These are phyloP conservation scores for Altica lythri DNA, from an alignment of 2,888 invertebrate genomes.

Conservation along the genomic window DNA sequence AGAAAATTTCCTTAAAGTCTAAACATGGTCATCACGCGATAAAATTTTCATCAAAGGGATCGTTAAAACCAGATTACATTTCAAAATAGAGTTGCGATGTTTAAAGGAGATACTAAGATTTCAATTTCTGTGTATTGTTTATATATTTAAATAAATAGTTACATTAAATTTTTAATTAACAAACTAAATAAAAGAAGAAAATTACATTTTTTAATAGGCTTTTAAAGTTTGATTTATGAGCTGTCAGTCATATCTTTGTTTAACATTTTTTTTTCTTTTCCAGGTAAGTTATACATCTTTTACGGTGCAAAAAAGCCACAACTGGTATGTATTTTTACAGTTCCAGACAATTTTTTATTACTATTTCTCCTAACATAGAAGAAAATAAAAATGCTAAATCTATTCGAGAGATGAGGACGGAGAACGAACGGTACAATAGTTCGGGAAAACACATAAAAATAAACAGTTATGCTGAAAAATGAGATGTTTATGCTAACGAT, in stretches of 20 bases:
- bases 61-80: slow-evolving; percentile 15
- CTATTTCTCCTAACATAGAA: slow-evolving; percentile 1
- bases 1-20: slow-evolving; percentile 29
- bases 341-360: neutral
- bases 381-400: slow-evolving; percentile 39
- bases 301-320: neutral
- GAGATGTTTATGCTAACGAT: slow-evolving; percentile 37
- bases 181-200: too few species aligned
- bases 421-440: slow-evolving; percentile 33
- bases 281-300: slow-evolving; percentile 9
- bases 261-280: slow-evolving; percentile 6
- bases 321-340: slow-evolving; percentile 13
- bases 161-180: too few species aligned
- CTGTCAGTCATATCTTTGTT: neutral
- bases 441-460: slow-evolving; percentile 36
- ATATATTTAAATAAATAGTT: too few species aligned
- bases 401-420: slow-evolving; percentile 29
- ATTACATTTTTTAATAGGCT: too few species aligned
- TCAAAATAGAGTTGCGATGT: too few species aligned
- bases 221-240: too few species aligned
- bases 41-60: slow-evolving; percentile 23
- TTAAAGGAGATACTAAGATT: too few species aligned
- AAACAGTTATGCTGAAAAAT: slow-evolving; percentile 34
- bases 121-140: too few species aligned
- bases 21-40: slow-evolving; percentile 34